Evolutionary conservation across 1,140 invertebrate species (phyloP).

Genomic region (Dendroctonus ponderosae): DNA sequence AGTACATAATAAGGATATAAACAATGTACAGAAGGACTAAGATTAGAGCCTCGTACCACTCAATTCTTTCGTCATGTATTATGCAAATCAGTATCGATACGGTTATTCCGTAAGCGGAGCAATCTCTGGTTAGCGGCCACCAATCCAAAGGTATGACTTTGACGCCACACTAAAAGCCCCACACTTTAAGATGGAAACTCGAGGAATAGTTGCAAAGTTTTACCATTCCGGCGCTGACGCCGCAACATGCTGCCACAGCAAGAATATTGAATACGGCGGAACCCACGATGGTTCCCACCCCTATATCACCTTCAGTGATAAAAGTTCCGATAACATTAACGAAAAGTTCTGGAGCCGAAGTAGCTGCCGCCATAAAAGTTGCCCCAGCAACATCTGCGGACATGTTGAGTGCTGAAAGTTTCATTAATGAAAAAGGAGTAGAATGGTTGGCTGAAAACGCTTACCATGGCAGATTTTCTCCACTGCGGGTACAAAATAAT

Average conservation of each 20-base stretch:
- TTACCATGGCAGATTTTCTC: slow-evolving; percentile 87
- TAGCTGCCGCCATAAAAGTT: slow-evolving; percentile 94
- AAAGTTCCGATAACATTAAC: slow-evolving; percentile 93
- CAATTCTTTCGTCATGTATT: slow-evolving; percentile 84
- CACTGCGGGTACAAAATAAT: slow-evolving; percentile 85
- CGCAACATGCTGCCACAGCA: slow-evolving; percentile 86
- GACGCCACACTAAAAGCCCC: slow-evolving; percentile 44
- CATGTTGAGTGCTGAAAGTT: slow-evolving; percentile 67
- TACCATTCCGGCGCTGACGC: slow-evolving; percentile 82
- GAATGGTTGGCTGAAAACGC: background rate
- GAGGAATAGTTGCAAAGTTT: slow-evolving; percentile 37
- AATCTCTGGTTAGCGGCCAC: slow-evolving; percentile 91
- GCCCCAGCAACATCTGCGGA: slow-evolving; percentile 83
- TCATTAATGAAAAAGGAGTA: background rate
- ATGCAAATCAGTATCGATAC: slow-evolving; percentile 87
- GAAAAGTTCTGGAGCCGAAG: slow-evolving; percentile 90
- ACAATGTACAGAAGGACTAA: slow-evolving; percentile 79
- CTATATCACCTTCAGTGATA: slow-evolving; percentile 84
- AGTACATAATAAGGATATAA: slow-evolving; percentile 83
- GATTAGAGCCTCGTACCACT: slow-evolving; percentile 85
- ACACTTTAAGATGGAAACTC: too few species aligned
- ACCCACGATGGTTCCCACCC: slow-evolving; percentile 89
- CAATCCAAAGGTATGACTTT: slow-evolving; percentile 86
- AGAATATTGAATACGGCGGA: slow-evolving; percentile 95
- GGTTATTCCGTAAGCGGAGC: slow-evolving; percentile 84